A percentile compares a stretch with the other conserved stretches of the same genome.
phyloP scores from a whole-genome alignment of 1,140 invertebrate genomes.

The Archivesica marissinica region DNA sequence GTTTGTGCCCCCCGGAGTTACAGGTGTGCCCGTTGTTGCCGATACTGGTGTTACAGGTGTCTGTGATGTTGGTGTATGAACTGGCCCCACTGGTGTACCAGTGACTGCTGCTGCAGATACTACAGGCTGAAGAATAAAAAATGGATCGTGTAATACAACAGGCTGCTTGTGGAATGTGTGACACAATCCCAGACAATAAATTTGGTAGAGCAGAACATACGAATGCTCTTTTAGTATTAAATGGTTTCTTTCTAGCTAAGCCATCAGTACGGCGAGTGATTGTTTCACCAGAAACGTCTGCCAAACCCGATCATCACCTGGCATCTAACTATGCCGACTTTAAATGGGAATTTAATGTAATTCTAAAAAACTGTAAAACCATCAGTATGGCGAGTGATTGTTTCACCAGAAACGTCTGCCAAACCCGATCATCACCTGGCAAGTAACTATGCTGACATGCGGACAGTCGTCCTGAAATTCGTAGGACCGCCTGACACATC shows the following conservation, averaged over 20 bases:
- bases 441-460: no score
- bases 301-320: slow-evolving; percentile 1
- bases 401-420: neutral
- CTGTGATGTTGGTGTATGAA: slow-evolving; percentile 48
- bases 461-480: no score
- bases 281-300: slow-evolving; percentile 11
- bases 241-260: no score
- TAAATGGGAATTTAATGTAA: neutral
- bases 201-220: neutral
- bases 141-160: no score
- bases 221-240: neutral
- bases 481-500: no score
- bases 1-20: slow-evolving; percentile 73
- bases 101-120: slow-evolving; percentile 28
- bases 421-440: slow-evolving; percentile 15
- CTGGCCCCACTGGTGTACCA: slow-evolving; percentile 52
- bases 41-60: slow-evolving; percentile 63
- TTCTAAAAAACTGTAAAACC: neutral
- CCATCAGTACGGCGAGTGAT: slow-evolving; percentile 23
- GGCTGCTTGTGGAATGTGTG: no score
- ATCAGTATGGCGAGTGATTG: neutral
- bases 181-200: no score
- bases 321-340: neutral
- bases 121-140: slow-evolving; percentile 27
- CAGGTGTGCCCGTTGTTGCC: slow-evolving; percentile 64